Conservation (phyloP, 2,797 vertebrate genomes). For the Kryptolebias ocellatus region DNA sequence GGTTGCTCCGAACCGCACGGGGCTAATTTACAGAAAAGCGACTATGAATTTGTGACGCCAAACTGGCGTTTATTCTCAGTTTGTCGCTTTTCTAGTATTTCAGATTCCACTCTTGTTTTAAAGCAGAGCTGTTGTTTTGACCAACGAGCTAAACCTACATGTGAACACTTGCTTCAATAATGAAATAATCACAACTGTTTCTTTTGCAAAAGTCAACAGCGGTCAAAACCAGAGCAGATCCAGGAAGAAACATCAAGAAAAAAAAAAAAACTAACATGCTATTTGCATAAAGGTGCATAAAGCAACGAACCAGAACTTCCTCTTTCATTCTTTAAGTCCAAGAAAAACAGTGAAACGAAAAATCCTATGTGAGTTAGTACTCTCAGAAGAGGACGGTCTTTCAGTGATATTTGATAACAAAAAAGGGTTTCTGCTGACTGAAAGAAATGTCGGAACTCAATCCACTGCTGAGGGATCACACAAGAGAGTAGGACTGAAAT, state of each 20-base stretch:
- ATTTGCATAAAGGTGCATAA: background rate
- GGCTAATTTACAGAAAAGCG: too few species aligned
- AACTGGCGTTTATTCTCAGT: too few species aligned
- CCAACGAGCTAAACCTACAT: too few species aligned
- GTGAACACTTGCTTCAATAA: too few species aligned
- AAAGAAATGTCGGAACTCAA: constrained; percentile 11
- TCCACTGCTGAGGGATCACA: constrained; percentile 3
- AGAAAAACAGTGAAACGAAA: background rate
- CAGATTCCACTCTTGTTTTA: too few species aligned
- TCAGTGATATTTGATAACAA: constrained; percentile 2
- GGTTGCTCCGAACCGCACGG: too few species aligned
- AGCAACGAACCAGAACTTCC: background rate
- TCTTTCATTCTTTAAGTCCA: background rate
- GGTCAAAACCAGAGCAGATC: background rate
- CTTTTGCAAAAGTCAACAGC: background rate
- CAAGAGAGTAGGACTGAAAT: background rate
- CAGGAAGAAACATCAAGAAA: background rate
- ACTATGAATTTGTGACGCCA: too few species aligned
- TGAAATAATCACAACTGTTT: background rate
- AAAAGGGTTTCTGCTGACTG: constrained; percentile 12
- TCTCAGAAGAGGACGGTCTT: constrained; percentile 4
- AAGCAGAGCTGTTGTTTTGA: too few species aligned
- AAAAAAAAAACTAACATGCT: background rate
- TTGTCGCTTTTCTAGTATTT: too few species aligned
- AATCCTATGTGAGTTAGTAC: constrained; percentile 1